Conservation (phyloP, 2,113 vertebrate genomes). For the Heterochromis multidens region DNA sequence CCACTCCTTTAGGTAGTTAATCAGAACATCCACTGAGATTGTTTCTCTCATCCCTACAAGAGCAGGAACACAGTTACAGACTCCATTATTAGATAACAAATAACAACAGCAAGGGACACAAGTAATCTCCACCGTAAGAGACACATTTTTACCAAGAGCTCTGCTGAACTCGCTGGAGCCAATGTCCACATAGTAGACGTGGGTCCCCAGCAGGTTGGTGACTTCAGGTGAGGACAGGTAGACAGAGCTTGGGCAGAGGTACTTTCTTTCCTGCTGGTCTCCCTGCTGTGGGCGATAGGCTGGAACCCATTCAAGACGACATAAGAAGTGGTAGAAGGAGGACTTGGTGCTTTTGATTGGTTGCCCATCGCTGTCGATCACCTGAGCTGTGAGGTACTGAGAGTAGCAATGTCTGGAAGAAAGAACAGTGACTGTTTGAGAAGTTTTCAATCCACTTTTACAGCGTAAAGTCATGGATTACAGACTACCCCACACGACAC, state of each 20-base stretch:
- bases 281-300: conserved; percentile 32
- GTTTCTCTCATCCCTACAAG: conserved; percentile 70
- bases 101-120: neutral
- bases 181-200: conserved; percentile 68
- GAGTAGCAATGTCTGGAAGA: conserved; percentile 71
- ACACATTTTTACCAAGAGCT: conserved; percentile 62
- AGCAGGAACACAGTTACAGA: neutral
- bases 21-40: conserved; percentile 62
- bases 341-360: conserved; percentile 55
- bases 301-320: conserved; percentile 73
- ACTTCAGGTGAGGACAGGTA: conserved; percentile 69
- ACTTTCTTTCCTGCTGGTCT: conserved; percentile 2
- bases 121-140: neutral
- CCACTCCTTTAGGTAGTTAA: conserved; percentile 75
- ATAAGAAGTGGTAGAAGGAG: conserved; percentile 70
- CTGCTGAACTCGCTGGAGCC: conserved; percentile 69
- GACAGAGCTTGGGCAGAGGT: conserved; percentile 58
- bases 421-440: neutral
- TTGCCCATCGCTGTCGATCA: conserved; percentile 60
- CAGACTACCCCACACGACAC: accelerated
- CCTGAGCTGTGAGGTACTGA: conserved; percentile 71
- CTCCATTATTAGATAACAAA: neutral
- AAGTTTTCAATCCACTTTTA: neutral
- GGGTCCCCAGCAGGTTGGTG: conserved; percentile 64
- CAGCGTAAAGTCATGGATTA: neutral